Base-by-base conservation (phyloP, 2,113 vertebrate genomes). In the Gallinago media region DNA sequence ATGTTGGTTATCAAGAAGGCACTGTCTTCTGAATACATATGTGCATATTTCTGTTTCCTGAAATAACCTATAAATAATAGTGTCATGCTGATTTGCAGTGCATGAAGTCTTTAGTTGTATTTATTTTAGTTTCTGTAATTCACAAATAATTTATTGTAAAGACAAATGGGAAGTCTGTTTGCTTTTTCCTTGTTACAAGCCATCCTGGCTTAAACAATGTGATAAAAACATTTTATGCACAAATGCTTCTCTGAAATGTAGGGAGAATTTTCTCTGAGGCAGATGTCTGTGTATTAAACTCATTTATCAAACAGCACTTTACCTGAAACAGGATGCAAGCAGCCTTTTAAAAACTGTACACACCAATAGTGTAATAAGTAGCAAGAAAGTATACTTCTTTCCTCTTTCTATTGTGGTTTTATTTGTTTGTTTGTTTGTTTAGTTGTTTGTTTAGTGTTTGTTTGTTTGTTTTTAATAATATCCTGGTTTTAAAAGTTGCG, bases 301-400 rank as follows among this genome's bases (percentile, higher is more conserved):
- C 76, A 95, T 94, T 92, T 74, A 70, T 91, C 92, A 96, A 83
- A 80, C 9, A 58, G 8, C 10, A 38, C 6, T 94, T 88, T 8
- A 32, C 47, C 63, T 84, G 44, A 54, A 85, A 83, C 29, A 63
- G 22, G 12, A 71, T 65, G 12, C 29, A 66, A 76, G 8, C 18
- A 91, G 10, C 3, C 17, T 83, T 92, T 88, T 38, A 9, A 67
- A 90, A 76, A 71, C 23, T 15, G 4, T 54, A 36, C 14, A 66
- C 14, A 58, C 1, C 21, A 63, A 20, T 21, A 46, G 2, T 49
- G 15, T 40, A 63, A 62, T n/a, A 83, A 75, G 7, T 22, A 67
- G 2, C 6, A 83, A 61, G 22, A 80, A 31, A 58, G 8, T 13
- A 22, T 9, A 38, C 2, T 54, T 66, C 1, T 40, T 66, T 76